Evolutionary conservation across 2,113 vertebrate genomes (phyloP).

Genomic region (Zosterops japonicus): DNA sequence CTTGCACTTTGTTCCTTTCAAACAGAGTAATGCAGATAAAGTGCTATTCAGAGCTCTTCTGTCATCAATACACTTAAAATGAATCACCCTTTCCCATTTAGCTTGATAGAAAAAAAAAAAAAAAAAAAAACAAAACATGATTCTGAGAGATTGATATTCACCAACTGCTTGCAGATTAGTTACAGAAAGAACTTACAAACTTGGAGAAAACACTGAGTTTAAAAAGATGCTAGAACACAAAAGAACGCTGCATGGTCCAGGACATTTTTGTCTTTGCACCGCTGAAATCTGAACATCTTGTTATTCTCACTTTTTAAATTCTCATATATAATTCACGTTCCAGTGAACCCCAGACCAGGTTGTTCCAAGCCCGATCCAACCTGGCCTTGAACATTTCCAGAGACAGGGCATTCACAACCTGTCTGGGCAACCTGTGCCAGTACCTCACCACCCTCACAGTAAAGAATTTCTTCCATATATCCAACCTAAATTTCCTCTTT

Average conservation of each 20-base stretch:
- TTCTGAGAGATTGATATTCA: not conserved
- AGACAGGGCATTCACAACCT: not conserved
- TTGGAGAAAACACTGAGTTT: not conserved
- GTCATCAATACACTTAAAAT: slow-evolving; percentile 35
- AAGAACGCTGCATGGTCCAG: not conserved
- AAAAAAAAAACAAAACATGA: not conserved
- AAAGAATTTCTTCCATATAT: not conserved
- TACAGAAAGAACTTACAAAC: not conserved
- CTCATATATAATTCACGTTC: not conserved
- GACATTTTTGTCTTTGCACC: not conserved
- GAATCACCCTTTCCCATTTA: slow-evolving; percentile 28
- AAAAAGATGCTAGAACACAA: slow-evolving; percentile 15
- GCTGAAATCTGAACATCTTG: not conserved
- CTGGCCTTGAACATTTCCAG: not conserved
- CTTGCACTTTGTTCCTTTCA: slow-evolving; percentile 58
- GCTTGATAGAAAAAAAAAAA: slow-evolving; percentile 2
- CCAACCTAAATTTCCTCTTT: not conserved
- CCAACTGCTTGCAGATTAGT: not conserved
- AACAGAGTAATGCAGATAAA: slow-evolving; percentile 23
- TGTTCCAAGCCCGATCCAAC: not conserved
- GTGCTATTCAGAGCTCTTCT: slow-evolving; percentile 41
- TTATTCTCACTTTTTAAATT: not conserved
- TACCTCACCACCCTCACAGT: not conserved
- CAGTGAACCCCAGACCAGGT: not conserved
- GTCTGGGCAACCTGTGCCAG: not conserved